phyloP scores from a whole-genome alignment of 2,113 vertebrate species.

The Salvelinus namaycush region DNA sequence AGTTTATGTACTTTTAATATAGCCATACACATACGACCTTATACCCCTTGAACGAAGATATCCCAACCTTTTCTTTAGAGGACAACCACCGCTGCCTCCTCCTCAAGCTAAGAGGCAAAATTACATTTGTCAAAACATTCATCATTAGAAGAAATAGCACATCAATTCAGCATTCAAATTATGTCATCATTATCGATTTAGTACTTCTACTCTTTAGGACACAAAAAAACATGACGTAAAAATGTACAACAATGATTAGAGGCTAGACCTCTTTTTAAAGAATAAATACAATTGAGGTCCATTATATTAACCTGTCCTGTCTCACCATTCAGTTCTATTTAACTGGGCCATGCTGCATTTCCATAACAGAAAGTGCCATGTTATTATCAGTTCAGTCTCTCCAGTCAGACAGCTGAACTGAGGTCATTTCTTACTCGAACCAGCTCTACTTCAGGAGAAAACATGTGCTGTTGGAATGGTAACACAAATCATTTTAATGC shows the following conservation, averaged over 20 bases:
- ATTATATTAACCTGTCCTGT: neutral
- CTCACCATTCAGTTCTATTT: neutral
- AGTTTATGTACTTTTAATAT: too few species aligned
- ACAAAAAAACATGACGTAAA: neutral
- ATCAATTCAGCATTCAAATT: neutral
- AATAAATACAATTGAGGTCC: neutral
- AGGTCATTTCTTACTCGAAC: neutral
- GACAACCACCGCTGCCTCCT: too few species aligned
- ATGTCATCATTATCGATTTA: neutral
- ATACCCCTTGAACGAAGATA: too few species aligned
- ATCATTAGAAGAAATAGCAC: neutral
- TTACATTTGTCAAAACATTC: neutral
- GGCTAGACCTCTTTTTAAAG: too few species aligned
- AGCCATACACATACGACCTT: too few species aligned
- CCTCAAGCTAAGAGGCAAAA: too few species aligned
- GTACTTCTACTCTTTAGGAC: neutral
- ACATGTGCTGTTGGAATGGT: neutral
- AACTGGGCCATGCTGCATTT: neutral
- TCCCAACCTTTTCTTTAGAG: neutral
- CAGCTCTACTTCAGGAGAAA: neutral
- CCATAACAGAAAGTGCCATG: neutral
- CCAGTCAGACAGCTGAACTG: neutral
- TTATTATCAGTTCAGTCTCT: neutral
- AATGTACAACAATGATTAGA: neutral
- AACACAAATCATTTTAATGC: slow-evolving; percentile 1